Percentiles rank a stretch among this genome's conserved stretches.
phyloP scores from a whole-genome alignment of 2,113 vertebrate species.

The Hemiscyllium ocellatum region DNA sequence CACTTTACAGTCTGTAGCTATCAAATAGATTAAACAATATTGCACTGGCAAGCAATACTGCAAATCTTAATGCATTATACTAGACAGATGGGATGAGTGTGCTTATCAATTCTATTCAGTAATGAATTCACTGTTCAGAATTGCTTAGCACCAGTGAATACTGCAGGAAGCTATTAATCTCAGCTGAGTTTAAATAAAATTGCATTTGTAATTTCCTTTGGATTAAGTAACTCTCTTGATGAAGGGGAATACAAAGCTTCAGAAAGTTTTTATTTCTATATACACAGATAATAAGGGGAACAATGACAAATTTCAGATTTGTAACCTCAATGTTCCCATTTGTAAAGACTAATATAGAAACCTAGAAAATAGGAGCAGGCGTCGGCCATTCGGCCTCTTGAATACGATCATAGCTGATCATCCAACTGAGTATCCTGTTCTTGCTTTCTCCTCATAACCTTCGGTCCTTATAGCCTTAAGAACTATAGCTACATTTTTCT shows the following conservation, averaged over 20 bases:
- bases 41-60: constrained; percentile 24
- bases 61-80: constrained; percentile 25
- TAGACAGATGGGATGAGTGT: not conserved
- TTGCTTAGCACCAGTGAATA: constrained; percentile 12
- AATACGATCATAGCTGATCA: too few species aligned
- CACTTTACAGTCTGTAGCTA: constrained; percentile 5
- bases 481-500: too few species aligned
- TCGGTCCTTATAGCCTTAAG: too few species aligned
- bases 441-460: too few species aligned
- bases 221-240: too few species aligned
- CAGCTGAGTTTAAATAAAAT: not conserved
- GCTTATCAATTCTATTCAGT: constrained; percentile 17
- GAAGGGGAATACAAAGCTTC: not conserved
- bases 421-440: too few species aligned
- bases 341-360: not conserved
- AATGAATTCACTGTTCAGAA: constrained; percentile 7
- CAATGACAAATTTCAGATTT: not conserved
- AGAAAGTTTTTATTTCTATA: not conserved
- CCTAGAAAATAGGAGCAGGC: too few species aligned
- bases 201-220: not conserved
- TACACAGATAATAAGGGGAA: not conserved
- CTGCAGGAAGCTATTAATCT: not conserved
- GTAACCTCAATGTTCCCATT: not conserved
- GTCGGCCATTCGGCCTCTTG: too few species aligned
- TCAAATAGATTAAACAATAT: constrained; percentile 4